phyloP scores from a whole-genome alignment of 2,888 invertebrate genomes.

The Drosophila gaucha region DNA sequence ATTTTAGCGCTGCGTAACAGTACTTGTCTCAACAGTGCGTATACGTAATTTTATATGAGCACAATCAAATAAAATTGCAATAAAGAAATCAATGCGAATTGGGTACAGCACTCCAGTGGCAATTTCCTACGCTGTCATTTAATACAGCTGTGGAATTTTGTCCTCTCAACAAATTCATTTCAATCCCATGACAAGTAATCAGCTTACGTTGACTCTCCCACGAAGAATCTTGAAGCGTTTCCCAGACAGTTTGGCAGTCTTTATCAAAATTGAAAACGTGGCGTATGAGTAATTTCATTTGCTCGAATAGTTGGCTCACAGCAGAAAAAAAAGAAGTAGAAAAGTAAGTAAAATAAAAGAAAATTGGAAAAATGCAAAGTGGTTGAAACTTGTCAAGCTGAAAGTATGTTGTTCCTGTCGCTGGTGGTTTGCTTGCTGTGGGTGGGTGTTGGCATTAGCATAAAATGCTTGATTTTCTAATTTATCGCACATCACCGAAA shows the following conservation, averaged over 20 bases:
- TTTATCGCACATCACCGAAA: conserved; percentile 76
- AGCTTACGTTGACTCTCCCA: conserved; percentile 49
- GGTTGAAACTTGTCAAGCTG: conserved; percentile 68
- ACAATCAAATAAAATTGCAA: conserved; percentile 79
- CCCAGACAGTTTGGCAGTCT: conserved; percentile 47
- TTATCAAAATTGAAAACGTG: conserved; percentile 68
- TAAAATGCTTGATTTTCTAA: conserved; percentile 78
- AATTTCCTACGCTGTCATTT: conserved; percentile 25
- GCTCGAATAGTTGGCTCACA: conserved; percentile 53
- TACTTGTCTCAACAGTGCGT: conserved; percentile 70
- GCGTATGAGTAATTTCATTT: conserved; percentile 76
- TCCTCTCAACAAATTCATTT: conserved; percentile 63
- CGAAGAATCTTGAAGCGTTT: background rate
- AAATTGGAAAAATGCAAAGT: conserved; percentile 63
- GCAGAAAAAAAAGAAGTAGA: conserved; percentile 17
- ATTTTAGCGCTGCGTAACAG: conserved; percentile 56
- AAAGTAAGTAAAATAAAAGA: conserved; percentile 30
- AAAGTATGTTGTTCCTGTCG: conserved; percentile 47
- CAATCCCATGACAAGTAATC: conserved; percentile 65
- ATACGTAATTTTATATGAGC: conserved; percentile 76
- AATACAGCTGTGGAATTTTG: conserved; percentile 59
- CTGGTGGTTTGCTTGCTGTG: conserved; percentile 7
- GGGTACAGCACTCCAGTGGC: conserved; percentile 13
- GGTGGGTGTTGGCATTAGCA: conserved; percentile 64
- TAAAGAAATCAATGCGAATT: conserved; percentile 79